These are phyloP conservation scores for Eudyptes chrysolophus DNA, from an alignment of 2,113 vertebrate species.

Conservation along the genomic window DNA sequence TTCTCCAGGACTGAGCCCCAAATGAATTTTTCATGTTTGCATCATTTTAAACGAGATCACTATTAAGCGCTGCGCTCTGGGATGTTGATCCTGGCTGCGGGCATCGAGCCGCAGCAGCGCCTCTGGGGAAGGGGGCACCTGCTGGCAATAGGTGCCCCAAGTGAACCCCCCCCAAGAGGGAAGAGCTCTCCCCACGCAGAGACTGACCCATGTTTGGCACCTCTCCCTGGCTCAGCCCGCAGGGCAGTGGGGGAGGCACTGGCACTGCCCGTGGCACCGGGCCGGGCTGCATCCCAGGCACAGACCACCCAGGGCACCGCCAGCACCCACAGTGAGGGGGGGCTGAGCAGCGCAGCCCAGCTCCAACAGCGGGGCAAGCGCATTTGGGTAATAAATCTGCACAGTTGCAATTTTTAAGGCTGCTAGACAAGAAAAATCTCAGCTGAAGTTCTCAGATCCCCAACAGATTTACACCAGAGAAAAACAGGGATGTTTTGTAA, in stretches of 20 bases:
- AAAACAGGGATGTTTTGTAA: background rate
- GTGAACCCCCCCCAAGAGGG: background rate
- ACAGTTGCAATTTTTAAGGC: background rate
- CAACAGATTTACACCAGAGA: background rate
- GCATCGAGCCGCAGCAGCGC: background rate
- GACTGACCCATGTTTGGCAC: background rate
- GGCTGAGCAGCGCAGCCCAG: background rate
- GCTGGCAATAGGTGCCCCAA: background rate
- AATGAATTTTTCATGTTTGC: background rate
- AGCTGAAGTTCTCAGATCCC: background rate
- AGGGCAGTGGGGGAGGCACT: background rate
- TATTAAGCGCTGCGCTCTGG: background rate
- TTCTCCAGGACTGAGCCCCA: background rate
- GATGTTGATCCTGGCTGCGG: background rate
- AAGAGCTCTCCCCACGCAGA: background rate
- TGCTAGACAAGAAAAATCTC: background rate
- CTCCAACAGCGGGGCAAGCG: background rate
- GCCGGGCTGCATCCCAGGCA: background rate
- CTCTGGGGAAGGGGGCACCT: background rate
- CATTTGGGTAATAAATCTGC: background rate
- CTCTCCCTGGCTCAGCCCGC: background rate
- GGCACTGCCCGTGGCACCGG: background rate
- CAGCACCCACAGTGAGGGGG: background rate
- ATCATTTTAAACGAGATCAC: background rate
- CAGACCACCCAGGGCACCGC: background rate